Percentiles rank a stretch among this genome's conserved stretches.
Evolutionary conservation across 23 tunicate genomes (phyloP).

Genomic region (Trididemnum miniatum): DNA sequence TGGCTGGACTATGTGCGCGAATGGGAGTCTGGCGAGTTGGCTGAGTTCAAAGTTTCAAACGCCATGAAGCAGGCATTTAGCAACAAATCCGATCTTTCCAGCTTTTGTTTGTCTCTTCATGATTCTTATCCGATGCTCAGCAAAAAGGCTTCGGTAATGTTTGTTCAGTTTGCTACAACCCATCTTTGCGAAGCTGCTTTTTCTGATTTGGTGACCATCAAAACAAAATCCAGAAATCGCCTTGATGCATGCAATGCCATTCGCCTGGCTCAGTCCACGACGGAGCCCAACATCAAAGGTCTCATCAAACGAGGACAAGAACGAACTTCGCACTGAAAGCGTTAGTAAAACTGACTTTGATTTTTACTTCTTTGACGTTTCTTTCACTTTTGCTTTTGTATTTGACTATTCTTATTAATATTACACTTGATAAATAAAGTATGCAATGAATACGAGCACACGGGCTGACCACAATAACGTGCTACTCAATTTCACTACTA

Average conservation of each 20-base stretch:
- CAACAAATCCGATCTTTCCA: constrained; percentile 14
- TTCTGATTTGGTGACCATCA: constrained; percentile 19
- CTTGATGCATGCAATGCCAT: not conserved
- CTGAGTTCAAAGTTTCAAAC: constrained; percentile 41
- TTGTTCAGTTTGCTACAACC: constrained; percentile 17
- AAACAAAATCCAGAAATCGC: constrained; percentile 24
- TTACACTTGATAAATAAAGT: not conserved
- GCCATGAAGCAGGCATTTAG: constrained; percentile 28
- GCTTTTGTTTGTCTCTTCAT: constrained; percentile 37
- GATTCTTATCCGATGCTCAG: constrained; percentile 35
- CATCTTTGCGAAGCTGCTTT: constrained; percentile 15
- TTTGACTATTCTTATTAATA: not conserved
- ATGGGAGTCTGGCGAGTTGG: constrained; percentile 37
- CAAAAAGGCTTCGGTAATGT: constrained; percentile 21
- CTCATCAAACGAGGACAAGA: constrained; percentile 20
- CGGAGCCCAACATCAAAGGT: constrained; percentile 4
- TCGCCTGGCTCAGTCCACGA: constrained; percentile 23
- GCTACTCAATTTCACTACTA: not conserved
- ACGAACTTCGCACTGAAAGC: not conserved
- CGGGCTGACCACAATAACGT: not conserved
- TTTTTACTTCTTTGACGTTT: constrained; percentile 1
- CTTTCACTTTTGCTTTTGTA: not conserved
- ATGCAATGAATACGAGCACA: not conserved
- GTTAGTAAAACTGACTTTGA: constrained; percentile 1
- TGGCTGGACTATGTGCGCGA: constrained; percentile 39